Conservation (phyloP, 2,113 vertebrate species). For the Perca schrenkii region DNA sequence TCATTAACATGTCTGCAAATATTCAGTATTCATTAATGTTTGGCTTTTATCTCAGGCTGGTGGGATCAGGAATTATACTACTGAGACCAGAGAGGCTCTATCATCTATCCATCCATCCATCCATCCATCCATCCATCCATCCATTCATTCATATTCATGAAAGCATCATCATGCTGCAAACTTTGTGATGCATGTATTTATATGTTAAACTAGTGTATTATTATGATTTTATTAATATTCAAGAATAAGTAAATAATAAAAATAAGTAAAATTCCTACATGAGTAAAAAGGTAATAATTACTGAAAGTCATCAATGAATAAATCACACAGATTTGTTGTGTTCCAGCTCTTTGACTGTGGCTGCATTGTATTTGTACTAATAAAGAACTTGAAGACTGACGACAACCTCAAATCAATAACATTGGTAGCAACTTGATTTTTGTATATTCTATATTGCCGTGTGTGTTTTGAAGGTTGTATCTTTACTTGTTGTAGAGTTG, state of each 20-base stretch:
- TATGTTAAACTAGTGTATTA: slow-evolving; percentile 16
- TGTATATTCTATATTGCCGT: background rate
- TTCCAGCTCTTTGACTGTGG: slow-evolving; percentile 24
- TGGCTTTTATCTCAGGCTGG: slow-evolving; percentile 83
- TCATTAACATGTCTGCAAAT: background rate
- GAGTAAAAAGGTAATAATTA: slow-evolving; percentile 1
- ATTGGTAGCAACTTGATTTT: background rate
- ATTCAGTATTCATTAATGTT: slow-evolving; percentile 2
- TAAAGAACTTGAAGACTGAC: slow-evolving; percentile 43
- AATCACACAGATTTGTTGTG: slow-evolving; percentile 8
- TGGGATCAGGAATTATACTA: slow-evolving; percentile 91
- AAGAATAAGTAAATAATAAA: background rate
- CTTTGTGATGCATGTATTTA: slow-evolving; percentile 44
- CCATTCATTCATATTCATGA: no score
- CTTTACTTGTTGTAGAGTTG: background rate
- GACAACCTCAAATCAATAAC: background rate
- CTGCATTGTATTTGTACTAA: slow-evolving; percentile 54
- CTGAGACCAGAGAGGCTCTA: slow-evolving; percentile 62
- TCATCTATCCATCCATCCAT: background rate
- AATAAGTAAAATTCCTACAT: background rate
- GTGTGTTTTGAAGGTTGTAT: background rate
- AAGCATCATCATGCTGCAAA: no score
- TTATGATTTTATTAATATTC: slow-evolving; percentile 13
- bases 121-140: background rate
- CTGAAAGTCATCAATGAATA: background rate